These are phyloP conservation scores for Larimichthys crocea DNA, from an alignment of 2,113 vertebrate genomes.

Conservation along the genomic window DNA sequence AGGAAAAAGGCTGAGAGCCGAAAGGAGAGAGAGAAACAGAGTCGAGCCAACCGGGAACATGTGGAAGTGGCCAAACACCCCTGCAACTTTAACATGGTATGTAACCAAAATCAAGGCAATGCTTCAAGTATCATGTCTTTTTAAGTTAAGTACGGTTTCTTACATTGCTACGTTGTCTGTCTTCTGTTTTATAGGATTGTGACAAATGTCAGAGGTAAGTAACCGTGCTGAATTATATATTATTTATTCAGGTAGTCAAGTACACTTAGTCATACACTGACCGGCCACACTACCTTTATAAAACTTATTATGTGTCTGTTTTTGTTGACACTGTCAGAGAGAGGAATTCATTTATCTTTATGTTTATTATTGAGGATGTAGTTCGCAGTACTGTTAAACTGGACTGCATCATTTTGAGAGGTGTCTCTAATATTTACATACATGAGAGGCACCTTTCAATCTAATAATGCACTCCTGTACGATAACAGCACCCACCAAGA, in stretches of 20 bases:
- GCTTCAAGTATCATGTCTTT: not conserved
- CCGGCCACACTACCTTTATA: too few species aligned
- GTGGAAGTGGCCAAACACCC: slow-evolving; percentile 96
- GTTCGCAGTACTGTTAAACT: too few species aligned
- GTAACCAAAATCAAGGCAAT: not conserved
- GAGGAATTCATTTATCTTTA: too few species aligned
- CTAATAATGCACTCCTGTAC: too few species aligned
- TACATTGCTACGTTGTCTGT: not conserved
- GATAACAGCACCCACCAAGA: too few species aligned
- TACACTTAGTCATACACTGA: not conserved
- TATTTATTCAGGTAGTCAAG: not conserved
- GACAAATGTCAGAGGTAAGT: slow-evolving; percentile 97
- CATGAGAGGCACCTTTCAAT: too few species aligned
- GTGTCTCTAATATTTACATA: too few species aligned
- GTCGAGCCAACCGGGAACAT: slow-evolving; percentile 87
- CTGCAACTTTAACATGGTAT: slow-evolving; percentile 91
- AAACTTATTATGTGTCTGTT: too few species aligned
- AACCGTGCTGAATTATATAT: not conserved
- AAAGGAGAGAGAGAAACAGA: slow-evolving; percentile 95
- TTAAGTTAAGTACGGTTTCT: not conserved
- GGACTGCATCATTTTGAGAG: too few species aligned
- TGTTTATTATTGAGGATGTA: too few species aligned
- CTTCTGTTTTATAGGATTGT: slow-evolving; percentile 89
- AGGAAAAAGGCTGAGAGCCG: slow-evolving; percentile 97
- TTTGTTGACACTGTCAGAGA: too few species aligned